These are phyloP conservation scores for Limanda limanda DNA, from an alignment of 2,113 vertebrate species.

Conservation along the genomic window DNA sequence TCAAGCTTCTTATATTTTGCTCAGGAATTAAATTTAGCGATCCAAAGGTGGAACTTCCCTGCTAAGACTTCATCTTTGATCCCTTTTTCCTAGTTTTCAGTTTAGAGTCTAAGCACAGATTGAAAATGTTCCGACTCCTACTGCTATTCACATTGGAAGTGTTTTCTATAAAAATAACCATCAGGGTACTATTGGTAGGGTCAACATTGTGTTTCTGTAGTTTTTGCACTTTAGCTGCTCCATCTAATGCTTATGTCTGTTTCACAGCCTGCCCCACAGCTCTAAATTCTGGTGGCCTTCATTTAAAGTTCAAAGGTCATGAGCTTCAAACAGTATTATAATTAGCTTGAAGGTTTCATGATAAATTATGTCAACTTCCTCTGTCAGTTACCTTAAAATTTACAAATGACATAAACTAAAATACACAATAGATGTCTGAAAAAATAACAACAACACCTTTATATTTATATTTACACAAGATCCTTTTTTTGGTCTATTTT, in stretches of 20 bases:
- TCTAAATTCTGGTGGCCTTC: neutral
- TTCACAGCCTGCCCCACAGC: neutral
- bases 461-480: too few species aligned
- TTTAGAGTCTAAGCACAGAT: neutral
- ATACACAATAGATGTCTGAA: too few species aligned
- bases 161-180: neutral
- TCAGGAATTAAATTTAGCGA: neutral
- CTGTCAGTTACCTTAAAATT: neutral
- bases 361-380: too few species aligned
- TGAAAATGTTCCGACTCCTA: neutral
- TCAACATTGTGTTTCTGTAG: neutral
- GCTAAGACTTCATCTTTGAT: neutral
- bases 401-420: neutral
- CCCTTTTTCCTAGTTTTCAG: neutral
- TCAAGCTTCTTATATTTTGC: neutral
- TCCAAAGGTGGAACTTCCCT: neutral
- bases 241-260: neutral
- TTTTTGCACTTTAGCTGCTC: neutral
- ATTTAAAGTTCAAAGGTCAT: neutral
- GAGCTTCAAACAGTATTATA: too few species aligned
- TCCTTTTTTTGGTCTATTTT: too few species aligned
- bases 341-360: too few species aligned
- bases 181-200: neutral
- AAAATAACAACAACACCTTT: too few species aligned
- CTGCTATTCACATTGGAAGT: neutral